phyloP scores from a whole-genome alignment of 2,797 vertebrate species.

The Enteromius trimaculatus region DNA sequence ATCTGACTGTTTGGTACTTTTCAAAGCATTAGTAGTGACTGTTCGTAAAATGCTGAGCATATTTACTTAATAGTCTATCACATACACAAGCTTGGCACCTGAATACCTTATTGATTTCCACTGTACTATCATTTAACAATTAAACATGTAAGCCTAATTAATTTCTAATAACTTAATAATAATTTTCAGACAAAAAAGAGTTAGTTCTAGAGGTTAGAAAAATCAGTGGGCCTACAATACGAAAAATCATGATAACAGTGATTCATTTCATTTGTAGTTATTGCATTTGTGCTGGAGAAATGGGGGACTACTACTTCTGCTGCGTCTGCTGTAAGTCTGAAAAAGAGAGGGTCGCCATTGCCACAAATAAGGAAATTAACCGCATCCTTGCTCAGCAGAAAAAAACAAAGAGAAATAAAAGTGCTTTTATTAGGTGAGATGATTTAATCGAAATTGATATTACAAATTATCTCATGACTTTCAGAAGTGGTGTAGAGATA shows the following conservation, averaged over 20 bases:
- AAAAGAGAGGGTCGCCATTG: too few relatives aligned
- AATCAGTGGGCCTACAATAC: not conserved
- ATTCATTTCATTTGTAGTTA: not conserved
- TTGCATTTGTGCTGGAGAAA: slow-evolving; percentile 49
- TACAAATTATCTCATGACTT: too few relatives aligned
- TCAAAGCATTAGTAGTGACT: not conserved
- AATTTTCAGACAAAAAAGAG: not conserved
- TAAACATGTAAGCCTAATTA: not conserved
- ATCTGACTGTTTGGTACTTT: too few relatives aligned
- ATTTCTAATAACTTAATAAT: not conserved
- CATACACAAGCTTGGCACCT: not conserved
- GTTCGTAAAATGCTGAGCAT: not conserved
- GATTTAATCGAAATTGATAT: too few relatives aligned
- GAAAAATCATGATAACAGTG: not conserved
- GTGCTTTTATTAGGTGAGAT: too few relatives aligned
- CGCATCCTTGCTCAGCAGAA: too few relatives aligned
- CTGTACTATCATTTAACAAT: not conserved
- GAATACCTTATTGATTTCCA: not conserved
- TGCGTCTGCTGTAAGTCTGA: too few relatives aligned
- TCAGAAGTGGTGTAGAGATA: too few relatives aligned
- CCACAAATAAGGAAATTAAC: too few relatives aligned
- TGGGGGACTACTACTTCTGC: slow-evolving; percentile 69
- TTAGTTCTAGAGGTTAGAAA: not conserved
- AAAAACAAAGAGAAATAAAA: too few relatives aligned
- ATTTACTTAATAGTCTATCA: not conserved